Evolutionary conservation across 2,888 invertebrate genomes (phyloP).

Genomic region (Loripinus fragilis): DNA sequence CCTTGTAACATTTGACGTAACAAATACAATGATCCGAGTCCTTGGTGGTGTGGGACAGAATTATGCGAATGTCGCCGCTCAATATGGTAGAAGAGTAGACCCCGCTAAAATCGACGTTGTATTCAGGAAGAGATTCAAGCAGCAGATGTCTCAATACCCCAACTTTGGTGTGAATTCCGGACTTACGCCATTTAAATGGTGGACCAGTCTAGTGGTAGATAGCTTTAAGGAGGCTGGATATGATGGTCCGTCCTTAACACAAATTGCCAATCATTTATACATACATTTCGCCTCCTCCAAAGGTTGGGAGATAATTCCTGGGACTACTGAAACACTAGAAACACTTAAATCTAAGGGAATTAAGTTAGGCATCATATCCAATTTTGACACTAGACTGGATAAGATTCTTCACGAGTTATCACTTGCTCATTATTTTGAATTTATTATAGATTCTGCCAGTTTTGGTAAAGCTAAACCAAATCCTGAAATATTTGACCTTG

Average conservation of each 20-base stretch:
- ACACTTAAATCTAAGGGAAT: constrained; percentile 63
- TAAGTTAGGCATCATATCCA: constrained; percentile 91
- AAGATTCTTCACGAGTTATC: constrained; percentile 88
- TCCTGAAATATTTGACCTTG: constrained; percentile 88
- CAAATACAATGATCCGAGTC: constrained; percentile 92
- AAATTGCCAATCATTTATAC: constrained; percentile 80
- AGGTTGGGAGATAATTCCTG: constrained; percentile 88
- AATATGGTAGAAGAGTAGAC: constrained; percentile 87
- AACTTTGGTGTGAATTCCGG: constrained; percentile 90
- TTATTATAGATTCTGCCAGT: constrained; percentile 91
- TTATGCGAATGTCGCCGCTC: constrained; percentile 89
- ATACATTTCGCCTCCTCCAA: constrained; percentile 88
- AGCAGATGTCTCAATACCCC: constrained; percentile 89
- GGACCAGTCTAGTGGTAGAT: constrained; percentile 88
- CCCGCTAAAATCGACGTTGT: constrained; percentile 86
- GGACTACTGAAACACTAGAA: constrained; percentile 55
- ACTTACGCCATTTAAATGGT: constrained; percentile 92
- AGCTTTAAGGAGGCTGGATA: constrained; percentile 86
- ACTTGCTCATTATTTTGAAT: constrained; percentile 90
- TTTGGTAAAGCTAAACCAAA: constrained; percentile 91
- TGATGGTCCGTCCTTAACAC: constrained; percentile 61
- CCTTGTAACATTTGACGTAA: constrained; percentile 93
- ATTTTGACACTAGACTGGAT: constrained; percentile 93
- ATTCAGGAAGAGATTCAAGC: constrained; percentile 88
- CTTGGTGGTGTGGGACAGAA: constrained; percentile 89